Evolutionary conservation across 2,113 vertebrate species (phyloP).

Genomic region (Cyphomyrus plagiostoma): DNA sequence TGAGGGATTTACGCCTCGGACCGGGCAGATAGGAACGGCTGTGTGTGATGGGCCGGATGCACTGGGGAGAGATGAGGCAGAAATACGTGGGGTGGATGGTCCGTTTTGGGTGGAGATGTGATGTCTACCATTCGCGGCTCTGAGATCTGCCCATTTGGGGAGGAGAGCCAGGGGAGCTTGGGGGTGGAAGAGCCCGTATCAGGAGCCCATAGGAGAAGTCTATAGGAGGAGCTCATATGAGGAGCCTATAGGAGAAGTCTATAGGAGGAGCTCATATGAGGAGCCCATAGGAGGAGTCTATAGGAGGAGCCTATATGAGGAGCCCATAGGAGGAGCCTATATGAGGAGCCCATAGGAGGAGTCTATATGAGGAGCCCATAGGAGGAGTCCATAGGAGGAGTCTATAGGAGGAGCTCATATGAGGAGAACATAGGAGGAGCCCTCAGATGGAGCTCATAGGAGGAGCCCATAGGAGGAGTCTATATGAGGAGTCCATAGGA

Average conservation of each 20-base stretch:
- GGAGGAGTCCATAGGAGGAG: too few relatives aligned
- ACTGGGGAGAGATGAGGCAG: background rate
- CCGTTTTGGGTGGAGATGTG: background rate
- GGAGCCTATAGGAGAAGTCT: too few relatives aligned
- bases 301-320: background rate
- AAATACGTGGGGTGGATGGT: background rate
- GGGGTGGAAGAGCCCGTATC: background rate
- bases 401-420: too few relatives aligned
- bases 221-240: too few relatives aligned
- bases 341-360: too few relatives aligned
- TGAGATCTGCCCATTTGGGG: background rate
- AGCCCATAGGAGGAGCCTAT: too few relatives aligned
- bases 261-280: background rate
- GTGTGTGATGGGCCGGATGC: background rate
- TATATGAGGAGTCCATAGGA: too few relatives aligned
- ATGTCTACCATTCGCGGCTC: background rate
- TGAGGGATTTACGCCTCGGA: conserved; percentile 1
- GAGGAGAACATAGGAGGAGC: background rate
- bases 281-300: background rate
- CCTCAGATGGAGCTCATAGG: too few relatives aligned
- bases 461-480: too few relatives aligned
- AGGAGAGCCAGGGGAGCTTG: background rate
- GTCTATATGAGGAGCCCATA: too few relatives aligned
- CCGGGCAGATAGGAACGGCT: background rate
- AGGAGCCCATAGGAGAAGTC: too few relatives aligned